Evolutionary conservation across 2,113 vertebrate genomes (phyloP), one percentile per base, ranked within the genome.

Genomic region (Mustelus asterias): DNA sequence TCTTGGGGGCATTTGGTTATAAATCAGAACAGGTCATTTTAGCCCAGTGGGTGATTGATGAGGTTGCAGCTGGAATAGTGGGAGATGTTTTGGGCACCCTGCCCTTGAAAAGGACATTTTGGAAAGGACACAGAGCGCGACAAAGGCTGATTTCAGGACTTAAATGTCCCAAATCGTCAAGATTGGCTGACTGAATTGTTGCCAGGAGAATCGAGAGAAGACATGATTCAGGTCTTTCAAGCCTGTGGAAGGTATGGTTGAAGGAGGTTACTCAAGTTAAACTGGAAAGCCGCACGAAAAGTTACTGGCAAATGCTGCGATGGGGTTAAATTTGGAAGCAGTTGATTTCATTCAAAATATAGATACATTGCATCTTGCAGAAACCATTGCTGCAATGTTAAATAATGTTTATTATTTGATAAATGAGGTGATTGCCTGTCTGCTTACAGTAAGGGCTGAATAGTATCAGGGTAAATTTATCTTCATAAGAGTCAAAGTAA

Each of bases 61-160:
- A 83, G 37, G 80, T 44, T 83, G 80, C 37, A 44, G 80, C 80
- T 83, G 80, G 80, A 83, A 83, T 83, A 20, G 80, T 20, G 80
- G 80, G 80, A 83, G 80, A 41, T 20, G 80, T 44, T 83, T 44
- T 83, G 80, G 16, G 80, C 80, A 83, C 37, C 80, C 16, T 83
- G 80, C 80, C 78, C 48, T 83, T 83, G n/a, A 37, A 83, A 83
- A 83, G 78, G 78, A 37, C 76, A 78, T 78, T 78, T 80, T n/a
- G 76, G 76, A 80, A 80, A 70, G 69, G 69, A 70, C 22, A 10
- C 22, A 9, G 24, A 76, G 72, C 11, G 72, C 26, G 72, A 76
- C 29, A 33, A 54, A 41, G 37, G 37, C 80, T 83, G 80, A 83
- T 41, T 83, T 83, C 80, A 83, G 78, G n/a, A 41, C n/a, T 80